phyloP scores from a whole-genome alignment of 1,140 invertebrate species.

The Maconellicoccus hirsutus region DNA sequence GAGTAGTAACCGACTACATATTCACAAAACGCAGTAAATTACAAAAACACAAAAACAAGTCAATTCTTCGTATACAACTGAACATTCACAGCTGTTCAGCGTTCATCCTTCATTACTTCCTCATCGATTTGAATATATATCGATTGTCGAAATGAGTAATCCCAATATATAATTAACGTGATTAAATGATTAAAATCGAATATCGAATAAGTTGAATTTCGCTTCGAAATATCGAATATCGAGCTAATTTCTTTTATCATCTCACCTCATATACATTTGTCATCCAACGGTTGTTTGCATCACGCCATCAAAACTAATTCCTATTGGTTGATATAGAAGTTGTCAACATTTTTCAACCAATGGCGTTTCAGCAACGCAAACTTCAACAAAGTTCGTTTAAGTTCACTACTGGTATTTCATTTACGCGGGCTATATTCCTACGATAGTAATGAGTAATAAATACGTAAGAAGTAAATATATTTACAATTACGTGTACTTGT shows the following conservation, averaged over 20 bases:
- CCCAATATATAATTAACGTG: background rate
- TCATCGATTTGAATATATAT: no score
- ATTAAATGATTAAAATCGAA: background rate
- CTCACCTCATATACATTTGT: background rate
- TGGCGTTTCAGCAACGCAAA: background rate
- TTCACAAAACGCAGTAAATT: no score
- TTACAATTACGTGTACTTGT: background rate
- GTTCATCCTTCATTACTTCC: no score
- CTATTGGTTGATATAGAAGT: background rate
- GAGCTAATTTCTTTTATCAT: background rate
- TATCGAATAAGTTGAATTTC: no score
- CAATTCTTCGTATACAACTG: no score
- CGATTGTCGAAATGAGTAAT: background rate
- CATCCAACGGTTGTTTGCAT: constrained; percentile 2
- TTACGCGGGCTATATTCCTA: no score
- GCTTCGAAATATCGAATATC: background rate
- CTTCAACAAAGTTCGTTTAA: no score
- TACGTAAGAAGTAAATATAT: background rate
- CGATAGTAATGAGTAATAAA: no score
- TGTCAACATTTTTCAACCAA: background rate
- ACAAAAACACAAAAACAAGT: no score
- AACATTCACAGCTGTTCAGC: no score
- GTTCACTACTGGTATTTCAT: no score
- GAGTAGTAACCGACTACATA: no score
- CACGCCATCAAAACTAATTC: background rate